Evolutionary conservation across 2,888 invertebrate genomes (phyloP).

Genomic region (Seira musarum): DNA sequence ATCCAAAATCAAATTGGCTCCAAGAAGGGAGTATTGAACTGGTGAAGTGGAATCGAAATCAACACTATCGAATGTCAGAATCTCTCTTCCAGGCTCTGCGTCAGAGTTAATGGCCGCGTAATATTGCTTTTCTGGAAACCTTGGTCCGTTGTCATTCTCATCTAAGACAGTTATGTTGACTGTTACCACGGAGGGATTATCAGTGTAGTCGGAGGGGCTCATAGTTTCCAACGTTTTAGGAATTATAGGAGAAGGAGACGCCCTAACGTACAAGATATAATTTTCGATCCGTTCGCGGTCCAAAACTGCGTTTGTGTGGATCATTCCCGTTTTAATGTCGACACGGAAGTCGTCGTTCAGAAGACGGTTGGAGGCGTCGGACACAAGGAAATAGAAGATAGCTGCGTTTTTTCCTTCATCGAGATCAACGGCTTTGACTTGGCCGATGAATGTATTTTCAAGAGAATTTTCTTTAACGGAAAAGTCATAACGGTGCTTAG

Average conservation of each 20-base stretch:
- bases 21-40: slow-evolving; percentile 65
- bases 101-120: slow-evolving; percentile 68
- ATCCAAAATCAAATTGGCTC: slow-evolving; percentile 66
- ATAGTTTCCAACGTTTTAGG: slow-evolving; percentile 66
- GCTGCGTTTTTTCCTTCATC: slow-evolving; percentile 87
- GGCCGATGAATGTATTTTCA: slow-evolving; percentile 72
- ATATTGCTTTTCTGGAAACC: slow-evolving; percentile 64
- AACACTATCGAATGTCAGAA: slow-evolving; percentile 62
- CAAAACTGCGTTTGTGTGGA: slow-evolving; percentile 84
- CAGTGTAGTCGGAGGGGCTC: slow-evolving; percentile 51
- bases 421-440: slow-evolving; percentile 82
- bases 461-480: slow-evolving; percentile 66
- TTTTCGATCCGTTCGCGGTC: slow-evolving; percentile 85
- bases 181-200: slow-evolving; percentile 58
- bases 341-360: slow-evolving; percentile 83
- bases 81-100: slow-evolving; percentile 67
- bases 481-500: slow-evolving; percentile 58
- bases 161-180: slow-evolving; percentile 79
- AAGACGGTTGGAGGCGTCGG: slow-evolving; percentile 72
- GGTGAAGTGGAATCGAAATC: slow-evolving; percentile 65
- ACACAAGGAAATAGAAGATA: slow-evolving; percentile 87
- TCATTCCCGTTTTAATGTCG: slow-evolving; percentile 83
- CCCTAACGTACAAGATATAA: slow-evolving; percentile 85
- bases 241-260: slow-evolving; percentile 82
- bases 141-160: slow-evolving; percentile 82